Conservation (phyloP, 2,113 vertebrate genomes). For the Xyrauchen texanus region DNA sequence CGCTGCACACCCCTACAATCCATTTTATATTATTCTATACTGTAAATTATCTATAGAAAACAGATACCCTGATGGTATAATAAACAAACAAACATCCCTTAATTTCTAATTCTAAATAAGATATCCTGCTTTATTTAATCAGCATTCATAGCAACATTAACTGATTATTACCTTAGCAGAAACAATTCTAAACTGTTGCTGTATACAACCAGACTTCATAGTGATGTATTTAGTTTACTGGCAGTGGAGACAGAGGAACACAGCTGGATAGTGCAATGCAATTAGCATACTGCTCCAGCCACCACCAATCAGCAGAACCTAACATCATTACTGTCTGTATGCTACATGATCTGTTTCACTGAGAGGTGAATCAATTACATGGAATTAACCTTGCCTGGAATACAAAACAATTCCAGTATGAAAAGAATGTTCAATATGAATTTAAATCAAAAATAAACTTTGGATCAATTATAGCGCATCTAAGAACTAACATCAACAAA, state of each 20-base stretch:
- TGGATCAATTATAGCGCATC: slow-evolving; percentile 1
- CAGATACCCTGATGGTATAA: too few relatives aligned
- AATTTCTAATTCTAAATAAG: not conserved
- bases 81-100: not conserved
- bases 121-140: not conserved
- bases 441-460: not conserved
- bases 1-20: too few relatives aligned
- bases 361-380: slow-evolving; percentile 37
- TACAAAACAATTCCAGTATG: slow-evolving; percentile 4
- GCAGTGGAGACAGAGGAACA: slow-evolving; percentile 39
- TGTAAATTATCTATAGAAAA: too few relatives aligned
- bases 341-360: slow-evolving; percentile 28
- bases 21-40: too few relatives aligned
- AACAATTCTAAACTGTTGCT: not conserved
- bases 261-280: slow-evolving; percentile 15
- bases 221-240: slow-evolving; percentile 21
- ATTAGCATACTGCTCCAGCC: slow-evolving; percentile 42
- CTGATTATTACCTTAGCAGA: not conserved
- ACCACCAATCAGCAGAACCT: slow-evolving; percentile 31
- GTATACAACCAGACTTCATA: slow-evolving; percentile 6
- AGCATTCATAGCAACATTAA: not conserved
- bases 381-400: slow-evolving; percentile 33
- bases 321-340: slow-evolving; percentile 36
- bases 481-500: not conserved
- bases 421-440: not conserved